Base-by-base conservation (phyloP, 2,888 invertebrate species). In the Lumbricus terrestris region DNA sequence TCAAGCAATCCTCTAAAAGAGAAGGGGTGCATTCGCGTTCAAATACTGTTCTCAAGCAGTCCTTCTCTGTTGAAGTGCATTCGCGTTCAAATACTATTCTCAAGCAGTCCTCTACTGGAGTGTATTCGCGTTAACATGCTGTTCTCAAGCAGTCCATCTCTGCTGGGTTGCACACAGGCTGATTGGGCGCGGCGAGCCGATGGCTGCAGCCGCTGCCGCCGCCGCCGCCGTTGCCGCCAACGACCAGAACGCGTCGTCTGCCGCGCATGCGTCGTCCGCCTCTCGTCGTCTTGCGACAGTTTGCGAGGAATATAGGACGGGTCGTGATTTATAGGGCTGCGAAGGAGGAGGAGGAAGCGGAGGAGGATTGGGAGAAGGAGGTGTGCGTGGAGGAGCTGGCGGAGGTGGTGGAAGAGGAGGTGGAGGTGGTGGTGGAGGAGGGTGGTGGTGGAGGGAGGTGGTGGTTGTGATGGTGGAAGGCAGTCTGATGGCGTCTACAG, bases 381-480 rank as follows among this genome's bases (percentile, higher is more conserved):
- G 83, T 34, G n/a, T n/a, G n/a, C n/a, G n/a, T n/a, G 83, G 23
- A 20, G 85, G 85, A 33, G 37, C n/a, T 37, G 34, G 85, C n/a
- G 85, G 37, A 8, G 85, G 85, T 83, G 33, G 83, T 18, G 83
- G 83, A 5, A 34, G 83, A 29, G 34, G 83, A 29, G 83, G 83
- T 5, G 85, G 85, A 13, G 85, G 85, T 23, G 85, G 85, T n/a
- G 85, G 85, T 13, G 35, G 85, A 35, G 37, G 85, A 15, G 35
- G 85, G 85, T 35, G 37, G 85, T 35, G 85, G 85, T 35, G 85
- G 85, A 1, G 23, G 34, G 85, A 35, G 85, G 85, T 13, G 37
- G 34, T 35, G 85, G 85, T 83, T 16, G 37, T 85, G 85, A 85
- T 85, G 85, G 85, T 85, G 85, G 85, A 85, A 85, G 85, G 37